Percentiles rank a stretch among this genome's conserved stretches.
phyloP scores from a whole-genome alignment of 1,140 invertebrate genomes.

The Procambarus clarkii region DNA sequence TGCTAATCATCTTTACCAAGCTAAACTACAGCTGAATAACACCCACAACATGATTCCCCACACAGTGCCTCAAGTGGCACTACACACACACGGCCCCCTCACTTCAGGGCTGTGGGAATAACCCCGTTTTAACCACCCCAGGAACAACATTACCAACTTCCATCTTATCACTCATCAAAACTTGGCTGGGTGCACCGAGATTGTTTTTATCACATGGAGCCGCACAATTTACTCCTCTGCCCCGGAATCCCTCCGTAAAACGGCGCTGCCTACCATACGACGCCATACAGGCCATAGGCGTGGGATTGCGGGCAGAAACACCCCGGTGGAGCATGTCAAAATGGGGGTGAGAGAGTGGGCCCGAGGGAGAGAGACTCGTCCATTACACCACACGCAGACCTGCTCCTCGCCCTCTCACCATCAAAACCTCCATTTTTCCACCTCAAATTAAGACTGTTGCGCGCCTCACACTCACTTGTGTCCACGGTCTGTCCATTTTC shows the following conservation, averaged over 20 bases:
- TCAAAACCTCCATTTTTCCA: conserved; percentile 27
- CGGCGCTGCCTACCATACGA: conserved; percentile 12
- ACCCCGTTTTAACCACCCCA: too few species aligned
- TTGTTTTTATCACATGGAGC: background rate
- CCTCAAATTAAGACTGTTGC: background rate
- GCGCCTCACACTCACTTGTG: conserved; percentile 14
- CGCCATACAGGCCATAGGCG: conserved; percentile 16
- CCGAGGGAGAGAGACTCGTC: conserved; percentile 35
- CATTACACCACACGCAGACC: conserved; percentile 51
- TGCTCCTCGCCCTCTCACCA: conserved; percentile 14
- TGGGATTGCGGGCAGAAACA: background rate
- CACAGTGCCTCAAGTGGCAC: too few species aligned
- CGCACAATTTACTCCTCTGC: too few species aligned
- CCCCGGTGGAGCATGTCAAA: background rate
- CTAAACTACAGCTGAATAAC: too few species aligned
- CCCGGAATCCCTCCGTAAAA: too few species aligned
- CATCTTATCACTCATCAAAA: background rate
- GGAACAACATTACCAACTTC: background rate
- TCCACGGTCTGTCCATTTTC: background rate
- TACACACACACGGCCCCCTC: too few species aligned
- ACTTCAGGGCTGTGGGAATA: too few species aligned
- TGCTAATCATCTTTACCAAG: too few species aligned
- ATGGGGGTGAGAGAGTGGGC: conserved; percentile 9
- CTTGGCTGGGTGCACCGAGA: too few species aligned
- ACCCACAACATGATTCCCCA: too few species aligned